A percentile compares a stretch with the other conserved stretches of the same genome.
Conservation (phyloP, 2,113 vertebrate species). For the Nettapus auritus region DNA sequence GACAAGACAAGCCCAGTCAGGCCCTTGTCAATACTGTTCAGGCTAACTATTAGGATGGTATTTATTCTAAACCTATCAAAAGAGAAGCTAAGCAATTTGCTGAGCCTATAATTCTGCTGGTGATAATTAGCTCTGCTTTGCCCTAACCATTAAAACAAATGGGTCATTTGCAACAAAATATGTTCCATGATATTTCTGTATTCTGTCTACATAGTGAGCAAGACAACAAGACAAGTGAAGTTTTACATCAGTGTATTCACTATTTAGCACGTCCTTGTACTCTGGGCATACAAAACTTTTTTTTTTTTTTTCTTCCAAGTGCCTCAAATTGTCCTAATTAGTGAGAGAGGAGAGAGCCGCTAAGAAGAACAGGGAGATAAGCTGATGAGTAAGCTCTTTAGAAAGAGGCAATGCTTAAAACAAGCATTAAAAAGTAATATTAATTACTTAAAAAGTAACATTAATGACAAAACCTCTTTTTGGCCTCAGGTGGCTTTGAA, state of each 20-base stretch:
- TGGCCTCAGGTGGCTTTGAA: background rate
- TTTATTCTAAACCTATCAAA: slow-evolving; percentile 21
- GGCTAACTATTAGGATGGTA: background rate
- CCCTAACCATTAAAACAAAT: background rate
- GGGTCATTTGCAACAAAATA: background rate
- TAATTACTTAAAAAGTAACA: too few species aligned
- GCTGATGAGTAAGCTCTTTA: background rate
- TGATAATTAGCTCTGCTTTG: slow-evolving; percentile 25
- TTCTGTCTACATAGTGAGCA: background rate
- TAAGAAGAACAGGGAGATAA: background rate
- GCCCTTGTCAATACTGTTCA: background rate
- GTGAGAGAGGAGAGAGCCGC: background rate
- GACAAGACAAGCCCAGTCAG: background rate
- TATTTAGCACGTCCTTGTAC: background rate
- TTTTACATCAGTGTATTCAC: background rate
- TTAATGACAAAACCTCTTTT: background rate
- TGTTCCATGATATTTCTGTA: background rate
- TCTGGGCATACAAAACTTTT: background rate
- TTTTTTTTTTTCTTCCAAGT: background rate
- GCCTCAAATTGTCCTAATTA: background rate
- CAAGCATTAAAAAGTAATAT: too few species aligned
- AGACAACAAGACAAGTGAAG: background rate
- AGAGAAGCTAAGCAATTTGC: background rate
- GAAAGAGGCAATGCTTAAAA: background rate
- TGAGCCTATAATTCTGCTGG: background rate